Conservation (phyloP, 2,113 vertebrate species). For the Ammospiza caudacuta region DNA sequence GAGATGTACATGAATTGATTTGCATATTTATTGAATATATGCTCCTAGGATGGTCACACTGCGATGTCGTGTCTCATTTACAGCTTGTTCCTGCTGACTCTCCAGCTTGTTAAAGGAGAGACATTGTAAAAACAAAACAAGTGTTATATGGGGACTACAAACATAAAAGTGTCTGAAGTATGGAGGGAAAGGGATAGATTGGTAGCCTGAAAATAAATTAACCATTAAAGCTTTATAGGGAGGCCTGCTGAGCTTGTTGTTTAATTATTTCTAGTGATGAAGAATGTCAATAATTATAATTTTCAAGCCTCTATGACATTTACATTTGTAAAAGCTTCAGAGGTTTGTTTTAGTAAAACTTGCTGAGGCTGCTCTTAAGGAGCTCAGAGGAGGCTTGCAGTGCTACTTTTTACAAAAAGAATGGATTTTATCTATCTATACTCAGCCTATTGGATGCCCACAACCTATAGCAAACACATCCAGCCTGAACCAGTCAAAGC, state of each 20-base stretch:
- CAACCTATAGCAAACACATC: background rate
- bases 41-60: slow-evolving; percentile 19
- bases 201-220: slow-evolving; percentile 48
- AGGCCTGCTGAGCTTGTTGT: slow-evolving; percentile 29
- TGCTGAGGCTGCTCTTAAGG: background rate
- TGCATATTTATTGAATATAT: slow-evolving; percentile 57
- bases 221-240: slow-evolving; percentile 49
- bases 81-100: slow-evolving; percentile 36
- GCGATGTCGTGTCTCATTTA: background rate
- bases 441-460: background rate
- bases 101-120: slow-evolving; percentile 41
- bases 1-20: slow-evolving; percentile 33
- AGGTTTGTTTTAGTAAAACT: background rate
- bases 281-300: slow-evolving; percentile 49
- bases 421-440: background rate
- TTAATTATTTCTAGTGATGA: slow-evolving; percentile 47
- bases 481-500: background rate
- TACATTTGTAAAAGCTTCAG: slow-evolving; percentile 9
- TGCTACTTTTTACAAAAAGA: background rate
- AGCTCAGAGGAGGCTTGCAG: background rate
- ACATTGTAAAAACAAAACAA: slow-evolving; percentile 11
- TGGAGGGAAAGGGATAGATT: slow-evolving; percentile 12
- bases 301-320: background rate
- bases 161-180: slow-evolving; percentile 50
- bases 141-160: slow-evolving; percentile 3